A percentile compares a stretch with the other conserved stretches of the same genome.
Conservation (phyloP, 2,113 vertebrate genomes). For the Gnathochromis pfefferi region DNA sequence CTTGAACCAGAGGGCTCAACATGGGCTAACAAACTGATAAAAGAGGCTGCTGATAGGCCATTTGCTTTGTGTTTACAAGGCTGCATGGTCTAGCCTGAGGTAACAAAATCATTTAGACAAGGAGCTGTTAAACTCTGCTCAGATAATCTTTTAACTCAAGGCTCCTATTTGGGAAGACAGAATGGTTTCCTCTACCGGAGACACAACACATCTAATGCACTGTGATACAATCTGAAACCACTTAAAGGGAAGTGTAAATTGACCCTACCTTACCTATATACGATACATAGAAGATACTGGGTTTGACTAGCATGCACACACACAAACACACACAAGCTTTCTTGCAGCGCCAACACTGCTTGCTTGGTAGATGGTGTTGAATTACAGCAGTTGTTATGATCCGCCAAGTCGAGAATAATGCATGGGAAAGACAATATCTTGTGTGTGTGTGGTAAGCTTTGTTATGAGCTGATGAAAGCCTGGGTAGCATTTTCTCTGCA, state of each 20-base stretch:
- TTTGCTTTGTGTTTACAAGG: background rate
- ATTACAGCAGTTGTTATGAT: constrained; percentile 15
- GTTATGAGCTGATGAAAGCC: background rate
- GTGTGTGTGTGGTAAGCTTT: background rate
- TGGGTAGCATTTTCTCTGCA: background rate
- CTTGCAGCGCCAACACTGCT: background rate
- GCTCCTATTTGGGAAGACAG: background rate
- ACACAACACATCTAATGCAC: background rate
- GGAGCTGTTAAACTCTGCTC: background rate
- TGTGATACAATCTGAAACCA: background rate
- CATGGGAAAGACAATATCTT: constrained; percentile 10
- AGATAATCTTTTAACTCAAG: background rate
- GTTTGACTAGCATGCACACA: background rate
- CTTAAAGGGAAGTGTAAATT: background rate
- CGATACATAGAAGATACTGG: background rate
- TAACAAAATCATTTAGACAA: background rate
- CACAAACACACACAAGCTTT: background rate
- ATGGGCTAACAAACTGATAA: background rate
- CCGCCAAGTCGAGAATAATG: background rate
- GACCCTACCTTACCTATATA: background rate
- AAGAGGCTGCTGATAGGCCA: background rate
- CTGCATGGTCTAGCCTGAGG: background rate
- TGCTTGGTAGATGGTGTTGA: background rate
- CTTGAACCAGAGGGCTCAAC: background rate
- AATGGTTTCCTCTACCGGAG: background rate